Base-by-base conservation (phyloP, 37 sponge, comb jelly and placozoan species). In the Diacarnus erythraeanus region DNA sequence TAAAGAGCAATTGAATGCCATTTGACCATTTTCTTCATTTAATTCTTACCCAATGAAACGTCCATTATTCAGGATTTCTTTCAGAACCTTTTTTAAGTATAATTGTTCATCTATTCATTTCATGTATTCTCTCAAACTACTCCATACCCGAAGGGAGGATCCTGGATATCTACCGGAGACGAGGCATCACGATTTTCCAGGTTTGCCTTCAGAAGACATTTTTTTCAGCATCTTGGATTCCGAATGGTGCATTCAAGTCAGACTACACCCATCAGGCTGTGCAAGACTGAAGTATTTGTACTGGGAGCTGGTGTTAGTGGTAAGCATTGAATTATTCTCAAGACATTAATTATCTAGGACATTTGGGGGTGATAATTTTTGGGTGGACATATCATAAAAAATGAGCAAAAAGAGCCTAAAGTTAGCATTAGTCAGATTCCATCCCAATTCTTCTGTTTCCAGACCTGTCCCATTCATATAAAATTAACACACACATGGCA, bases 191-290 rank as follows among this genome's bases (percentile, higher is more conserved):
- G 93, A 3, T 95, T 88, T 76, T 77, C 81, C 27, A 87, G 96
- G 27, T 92, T 81, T 71, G 61, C 90, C 18, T 95, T 92, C 70
- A 72, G 96, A 35, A 74, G 96, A 29, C 96, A 95, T 44, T 95
- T 95, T 88, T 89, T 92, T 58, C 96, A 95, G 57, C 96, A 95
- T 70, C 58, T 77, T 17, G 96, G 96, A 2, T 95, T 95, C 88
- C 87, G 96, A 0, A 5, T 95, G 79, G 96, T 89, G 30, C 86
- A 87, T 43, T 86, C 83, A 3, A 20, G 38, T 22, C 40, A 61
- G 20, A 76, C 79, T 44, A 75, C 88, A 3, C 96, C 96, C 1
- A 90, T 89, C 23, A 83, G 87, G 1, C 75, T 95, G n/a, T 89
- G 91, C 73, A 67, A 66, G 20, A 59, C 79, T 0, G 73, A 88